phyloP scores from a whole-genome alignment of 2,888 invertebrate genomes.

The Coleophora deauratella region DNA sequence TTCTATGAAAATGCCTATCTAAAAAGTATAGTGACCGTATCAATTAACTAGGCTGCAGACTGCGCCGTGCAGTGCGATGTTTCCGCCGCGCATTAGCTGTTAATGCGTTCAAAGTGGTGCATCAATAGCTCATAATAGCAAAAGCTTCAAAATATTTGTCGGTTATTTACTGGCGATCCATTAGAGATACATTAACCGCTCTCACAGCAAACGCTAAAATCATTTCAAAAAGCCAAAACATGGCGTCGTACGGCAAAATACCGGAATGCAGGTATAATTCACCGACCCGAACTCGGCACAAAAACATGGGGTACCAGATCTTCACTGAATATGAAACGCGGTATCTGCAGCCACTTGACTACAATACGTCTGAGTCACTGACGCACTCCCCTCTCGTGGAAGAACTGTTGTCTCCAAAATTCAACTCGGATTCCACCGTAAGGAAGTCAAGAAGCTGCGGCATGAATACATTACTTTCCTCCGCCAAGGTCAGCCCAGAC shows the following conservation, averaged over 20 bases:
- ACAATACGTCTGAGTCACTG: neutral
- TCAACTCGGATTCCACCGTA: neutral
- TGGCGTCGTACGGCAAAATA: too few species aligned
- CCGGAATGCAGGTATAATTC: too few species aligned
- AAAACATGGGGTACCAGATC: neutral
- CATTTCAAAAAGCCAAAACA: neutral
- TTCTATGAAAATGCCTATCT: neutral
- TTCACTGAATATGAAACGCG: neutral
- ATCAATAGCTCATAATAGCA: neutral
- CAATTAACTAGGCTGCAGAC: neutral
- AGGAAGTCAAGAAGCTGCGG: neutral
- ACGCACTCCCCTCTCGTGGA: neutral
- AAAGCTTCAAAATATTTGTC: conserved; percentile 1
- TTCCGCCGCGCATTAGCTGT: conserved; percentile 3
- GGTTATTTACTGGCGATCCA: conserved; percentile 5
- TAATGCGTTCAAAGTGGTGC: conserved; percentile 4
- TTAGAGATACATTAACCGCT: conserved; percentile 4
- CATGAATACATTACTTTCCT: neutral
- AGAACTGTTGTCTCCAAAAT: neutral
- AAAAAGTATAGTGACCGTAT: too few species aligned
- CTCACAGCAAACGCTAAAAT: neutral
- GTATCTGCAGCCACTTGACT: too few species aligned
- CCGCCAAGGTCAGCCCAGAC: too few species aligned
- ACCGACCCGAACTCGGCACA: neutral
- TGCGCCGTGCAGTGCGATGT: neutral